These are phyloP conservation scores for Turdus rufiventris DNA, from an alignment of 2,113 vertebrate species.

Conservation along the genomic window DNA sequence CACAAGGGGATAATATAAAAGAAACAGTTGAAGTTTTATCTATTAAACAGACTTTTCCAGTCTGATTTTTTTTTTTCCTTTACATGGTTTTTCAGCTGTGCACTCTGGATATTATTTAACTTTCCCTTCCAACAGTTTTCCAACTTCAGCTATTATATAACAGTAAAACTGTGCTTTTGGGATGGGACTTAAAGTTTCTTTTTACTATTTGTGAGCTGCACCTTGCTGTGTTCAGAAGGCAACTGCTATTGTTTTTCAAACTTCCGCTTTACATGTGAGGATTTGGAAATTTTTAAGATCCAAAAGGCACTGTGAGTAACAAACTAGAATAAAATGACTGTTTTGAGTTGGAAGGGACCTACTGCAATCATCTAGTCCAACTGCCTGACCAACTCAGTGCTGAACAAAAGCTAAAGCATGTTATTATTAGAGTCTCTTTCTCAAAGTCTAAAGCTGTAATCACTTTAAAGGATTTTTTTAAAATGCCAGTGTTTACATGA, in stretches of 20 bases:
- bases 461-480: not conserved
- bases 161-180: not conserved
- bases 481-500: not conserved
- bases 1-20: not conserved
- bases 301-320: not conserved
- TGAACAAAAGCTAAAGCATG: not conserved
- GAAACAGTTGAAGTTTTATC: not conserved
- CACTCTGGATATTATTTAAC: not conserved
- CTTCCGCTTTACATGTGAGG: not conserved
- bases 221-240: not conserved
- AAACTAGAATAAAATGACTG: not conserved
- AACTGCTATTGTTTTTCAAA: not conserved
- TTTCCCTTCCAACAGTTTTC: not conserved
- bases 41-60: not conserved
- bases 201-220: not conserved
- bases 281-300: not conserved
- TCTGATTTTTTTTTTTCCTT: not conserved
- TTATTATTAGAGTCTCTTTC: not conserved
- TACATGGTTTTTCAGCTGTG: not conserved
- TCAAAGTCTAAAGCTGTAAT: not conserved
- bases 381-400: not conserved
- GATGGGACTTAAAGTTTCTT: not conserved
- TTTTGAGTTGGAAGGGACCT: not conserved
- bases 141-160: not conserved
- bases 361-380: not conserved